Percentiles rank a stretch among this genome's conserved stretches.
Evolutionary conservation across 1,140 invertebrate species (phyloP).

Genomic region (Archivesica marissinica): DNA sequence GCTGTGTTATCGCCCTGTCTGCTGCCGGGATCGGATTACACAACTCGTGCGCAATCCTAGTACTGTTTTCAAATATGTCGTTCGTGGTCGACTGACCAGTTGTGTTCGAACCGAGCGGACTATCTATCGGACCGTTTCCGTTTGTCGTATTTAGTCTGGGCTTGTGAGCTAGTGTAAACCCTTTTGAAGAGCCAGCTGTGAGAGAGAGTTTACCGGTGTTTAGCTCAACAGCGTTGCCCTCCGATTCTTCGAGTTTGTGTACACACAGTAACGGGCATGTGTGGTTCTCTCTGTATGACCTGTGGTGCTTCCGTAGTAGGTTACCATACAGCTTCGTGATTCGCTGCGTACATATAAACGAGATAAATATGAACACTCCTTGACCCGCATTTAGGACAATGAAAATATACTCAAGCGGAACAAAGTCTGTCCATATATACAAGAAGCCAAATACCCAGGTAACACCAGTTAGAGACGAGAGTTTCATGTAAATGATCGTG

Average conservation of each 20-base stretch:
- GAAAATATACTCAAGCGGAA: slow-evolving; percentile 85
- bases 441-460: slow-evolving; percentile 73
- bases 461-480: slow-evolving; percentile 69
- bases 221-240: slow-evolving; percentile 23
- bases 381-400: slow-evolving; percentile 86
- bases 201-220: slow-evolving; percentile 45
- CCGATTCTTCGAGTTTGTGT: neutral
- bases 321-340: slow-evolving; percentile 59
- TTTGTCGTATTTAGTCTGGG: neutral
- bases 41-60: slow-evolving; percentile 5
- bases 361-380: slow-evolving; percentile 87
- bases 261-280: slow-evolving; percentile 26
- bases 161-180: neutral
- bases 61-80: slow-evolving; percentile 14
- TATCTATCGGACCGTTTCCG: neutral
- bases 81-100: neutral
- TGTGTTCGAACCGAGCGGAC: neutral
- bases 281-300: neutral
- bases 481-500: slow-evolving; percentile 66
- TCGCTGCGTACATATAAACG: slow-evolving; percentile 85
- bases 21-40: neutral
- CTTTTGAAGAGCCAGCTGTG: neutral
- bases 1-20: neutral
- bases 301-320: slow-evolving; percentile 10
- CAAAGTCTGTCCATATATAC: slow-evolving; percentile 60